Base-by-base conservation (phyloP, 2,888 invertebrate species). In the Cantharis nigra region DNA sequence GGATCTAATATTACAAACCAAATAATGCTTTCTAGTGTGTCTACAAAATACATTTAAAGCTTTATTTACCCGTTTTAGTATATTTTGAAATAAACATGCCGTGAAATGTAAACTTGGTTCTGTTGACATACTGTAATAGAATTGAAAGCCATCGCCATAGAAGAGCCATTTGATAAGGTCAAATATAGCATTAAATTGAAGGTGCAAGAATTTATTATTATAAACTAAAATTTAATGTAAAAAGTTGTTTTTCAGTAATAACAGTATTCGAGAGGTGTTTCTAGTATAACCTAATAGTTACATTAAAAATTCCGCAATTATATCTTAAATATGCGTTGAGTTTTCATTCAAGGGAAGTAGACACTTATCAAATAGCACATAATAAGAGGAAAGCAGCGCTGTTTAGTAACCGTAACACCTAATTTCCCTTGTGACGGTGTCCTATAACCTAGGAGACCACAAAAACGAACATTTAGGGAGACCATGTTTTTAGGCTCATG, bases 391-490 rank as follows among this genome's bases (percentile, higher is more conserved):
- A 70, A 69, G 63, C 71, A 73, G 71, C 70, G 70, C 63, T 71
- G 74, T 79, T 79, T 77, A 77, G 77, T 79, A 71, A 73, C 76
- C 74, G 76, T 79, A 74, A 74, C 72, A 69, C 71, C 74, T 76
- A 79, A 79, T 79, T 79, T 77, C 79, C 79, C 79, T 16, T 73
- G 78, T 63, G 78, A 72, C 78, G 30, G 14, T 78, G 78, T 75
- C 78, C 78, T 71, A 62, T 75, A 75, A 75, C 78, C 75, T 72
- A 65, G 71, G 77, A 78, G 80, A 80, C 75, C 63, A 75, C 71
- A 73, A 75, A 70, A 73, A 77, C 78, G 77, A 76, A 80, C 80
- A 80, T 78, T 78, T 78, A 78, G 77, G 72, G 75, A 76, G 72
- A 75, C 23, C 72, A 77, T 77, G 75, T 78, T 77, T 74, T 30